Conservation (phyloP, 2,113 vertebrate species). For the Oreochromis niloticus region DNA sequence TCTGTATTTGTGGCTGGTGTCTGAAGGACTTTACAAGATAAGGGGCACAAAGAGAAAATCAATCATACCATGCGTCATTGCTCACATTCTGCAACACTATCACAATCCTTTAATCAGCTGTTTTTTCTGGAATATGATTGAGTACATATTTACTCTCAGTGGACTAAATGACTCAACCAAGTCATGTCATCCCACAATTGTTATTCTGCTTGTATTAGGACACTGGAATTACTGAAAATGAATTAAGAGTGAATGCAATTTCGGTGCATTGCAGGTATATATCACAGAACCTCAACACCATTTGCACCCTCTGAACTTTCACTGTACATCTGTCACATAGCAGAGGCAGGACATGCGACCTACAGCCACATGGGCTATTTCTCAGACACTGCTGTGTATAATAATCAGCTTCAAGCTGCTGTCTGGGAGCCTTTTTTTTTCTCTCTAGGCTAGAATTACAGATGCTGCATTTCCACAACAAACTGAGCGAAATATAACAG, state of each 20-base stretch:
- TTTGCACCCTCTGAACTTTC: conserved; percentile 7
- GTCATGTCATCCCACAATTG: not conserved
- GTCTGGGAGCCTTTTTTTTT: not conserved
- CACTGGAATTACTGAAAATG: not conserved
- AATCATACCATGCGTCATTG: not conserved
- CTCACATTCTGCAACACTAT: not conserved
- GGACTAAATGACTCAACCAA: not conserved
- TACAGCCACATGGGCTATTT: not conserved
- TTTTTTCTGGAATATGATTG: not conserved
- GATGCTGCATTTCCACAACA: conserved; percentile 1
- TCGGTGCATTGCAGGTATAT: not conserved
- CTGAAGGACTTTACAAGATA: not conserved
- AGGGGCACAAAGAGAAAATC: not conserved
- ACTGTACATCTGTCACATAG: conserved; percentile 5
- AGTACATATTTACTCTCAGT: not conserved
- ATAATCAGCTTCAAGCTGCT: not conserved
- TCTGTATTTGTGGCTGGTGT: not conserved
- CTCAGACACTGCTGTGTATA: not conserved
- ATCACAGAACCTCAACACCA: not conserved
- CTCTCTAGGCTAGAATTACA: conserved; percentile 8
- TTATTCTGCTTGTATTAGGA: not conserved
- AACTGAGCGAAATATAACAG: conserved; percentile 12
- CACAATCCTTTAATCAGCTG: not conserved
- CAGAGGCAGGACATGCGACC: conserved; percentile 41
- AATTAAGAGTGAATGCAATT: not conserved